Evolutionary conservation across 2,113 vertebrate genomes (phyloP), one percentile per base, ranked within the genome.

Genomic region (Meriones unguiculatus): DNA sequence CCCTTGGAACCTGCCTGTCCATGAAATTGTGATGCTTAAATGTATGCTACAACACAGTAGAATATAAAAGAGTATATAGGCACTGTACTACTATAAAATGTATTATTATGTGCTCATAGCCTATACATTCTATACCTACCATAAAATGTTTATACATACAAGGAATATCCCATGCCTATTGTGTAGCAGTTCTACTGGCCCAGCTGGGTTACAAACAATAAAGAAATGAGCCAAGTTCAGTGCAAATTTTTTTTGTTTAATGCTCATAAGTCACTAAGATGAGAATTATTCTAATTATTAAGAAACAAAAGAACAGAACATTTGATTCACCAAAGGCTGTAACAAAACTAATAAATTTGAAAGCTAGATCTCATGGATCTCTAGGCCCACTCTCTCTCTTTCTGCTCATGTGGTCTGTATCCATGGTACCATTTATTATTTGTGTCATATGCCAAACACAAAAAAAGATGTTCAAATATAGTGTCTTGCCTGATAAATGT

Each of bases 161-260:
- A 62, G 35, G 78, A 77, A 64, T 35, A 32, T 12, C 54, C 67
- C 62, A 5, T 2, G 46, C 70, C 52, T 87, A 52, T 75, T 93
- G 93, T n/a, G 78, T 82, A 73, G 81, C 28, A 50, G 12, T 90
- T 90, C 95, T 77, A 64, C 52, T 92, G 65, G 30, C 28, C 76
- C 28, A 90, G 4, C 22, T 91, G 38, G 7, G 28, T 89, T 91
- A 77, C 8, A 76, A 41, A 76, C 59, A 89, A 52, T 78, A 85
- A 52, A 69, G 28, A 50, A 35, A 35, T 69, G 64, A 69, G 64
- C 30, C 30, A 69, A 46, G 41, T 69, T 22, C 65, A 12, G 82
- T 7, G 41, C 15, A 62, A 24, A 30, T 35, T 64, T 64, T 30
- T 28, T 65, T 65, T 46, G 15, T 30, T 85, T 65, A 67, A 46